phyloP scores from a whole-genome alignment of 2,888 invertebrate species.

The Baccha elongata region DNA sequence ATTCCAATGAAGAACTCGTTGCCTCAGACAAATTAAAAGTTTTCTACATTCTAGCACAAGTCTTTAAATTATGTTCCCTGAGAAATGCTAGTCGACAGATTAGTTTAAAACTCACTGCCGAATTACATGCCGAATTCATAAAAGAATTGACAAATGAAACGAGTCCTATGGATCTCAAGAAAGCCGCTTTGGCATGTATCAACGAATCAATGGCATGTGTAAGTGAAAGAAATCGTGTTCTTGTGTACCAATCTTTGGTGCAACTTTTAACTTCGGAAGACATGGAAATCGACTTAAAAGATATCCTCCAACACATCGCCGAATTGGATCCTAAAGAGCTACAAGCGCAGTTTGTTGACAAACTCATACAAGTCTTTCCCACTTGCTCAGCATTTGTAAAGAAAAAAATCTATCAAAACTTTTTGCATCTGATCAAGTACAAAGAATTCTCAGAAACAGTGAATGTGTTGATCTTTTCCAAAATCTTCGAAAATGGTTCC shows the following conservation, averaged over 20 bases:
- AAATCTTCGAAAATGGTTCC: constrained; percentile 75
- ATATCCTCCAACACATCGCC: constrained; percentile 77
- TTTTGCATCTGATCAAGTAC: constrained; percentile 78
- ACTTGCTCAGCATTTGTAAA: constrained; percentile 77
- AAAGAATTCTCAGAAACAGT: constrained; percentile 78
- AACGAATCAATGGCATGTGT: constrained; percentile 77
- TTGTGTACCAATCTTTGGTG: constrained; percentile 78
- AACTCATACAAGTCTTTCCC: constrained; percentile 77
- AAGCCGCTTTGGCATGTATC: constrained; percentile 76
- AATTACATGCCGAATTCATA: constrained; percentile 77
- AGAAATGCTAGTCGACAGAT: constrained; percentile 77
- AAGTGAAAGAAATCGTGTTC: constrained; percentile 77
- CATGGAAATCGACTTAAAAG: constrained; percentile 76
- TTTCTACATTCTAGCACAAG: constrained; percentile 77
- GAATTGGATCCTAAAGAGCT: constrained; percentile 79
- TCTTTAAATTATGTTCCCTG: constrained; percentile 76
- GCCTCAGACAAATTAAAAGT: constrained; percentile 77
- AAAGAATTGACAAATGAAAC: constrained; percentile 67
- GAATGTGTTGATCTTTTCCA: constrained; percentile 77
- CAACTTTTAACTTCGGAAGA: constrained; percentile 76
- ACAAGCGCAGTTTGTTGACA: constrained; percentile 78
- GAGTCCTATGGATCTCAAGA: constrained; percentile 75
- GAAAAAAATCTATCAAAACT: constrained; percentile 78
- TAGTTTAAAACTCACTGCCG: constrained; percentile 82
- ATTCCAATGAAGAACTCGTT: constrained; percentile 51